Base-by-base conservation (phyloP, 1,140 invertebrate species). In the Meloidogyne floridensis region DNA sequence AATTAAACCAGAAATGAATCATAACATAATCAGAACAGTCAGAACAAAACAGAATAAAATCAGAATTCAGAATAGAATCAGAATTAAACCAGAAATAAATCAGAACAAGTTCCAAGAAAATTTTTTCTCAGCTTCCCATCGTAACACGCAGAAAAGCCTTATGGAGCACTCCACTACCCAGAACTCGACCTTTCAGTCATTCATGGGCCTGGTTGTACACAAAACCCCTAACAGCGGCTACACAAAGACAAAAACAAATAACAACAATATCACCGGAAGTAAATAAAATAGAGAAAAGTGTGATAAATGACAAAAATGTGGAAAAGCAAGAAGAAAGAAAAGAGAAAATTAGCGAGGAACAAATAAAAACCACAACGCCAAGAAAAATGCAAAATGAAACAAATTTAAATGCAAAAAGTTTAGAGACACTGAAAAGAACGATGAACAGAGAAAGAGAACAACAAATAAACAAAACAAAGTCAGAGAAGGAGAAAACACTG, bases 121-220 rank as follows among this genome's bases (percentile, higher is more conserved):
- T 3, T 13, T 10, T 51, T 72, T 11, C 8, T 2, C n/a, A 79
- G 77, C 43, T 79, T 69, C 77, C 77, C 0, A 79, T 79, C 43
- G 77, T 79, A 9, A 79, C 77, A 47, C 77, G 77, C 10, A 18
- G 42, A 79, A 79, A 79, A 43, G 8, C 59, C 15, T 53, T 79
- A 13, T 79, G 77, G 77, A 79, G 77, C 11, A 79, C 77, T 10
- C 20, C 56, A n/a, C 3, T 72, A 10, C 20, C 77, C 3, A 79
- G 7, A 6, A 65, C 77, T 8, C 77, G 75, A 59, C 15, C 32
- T 8, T 56, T 65, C 10, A 65, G 10, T 65, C 59, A 65, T 65
- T 11, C 15, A 7, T 65, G 75, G 69, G 42, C 18, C 42, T 43
- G 56, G 77, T 18, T 54, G 65, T 69, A 79, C 20, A 79, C 77